Base-by-base conservation (phyloP, 2,888 invertebrate species). In the Amitus sp. region DNA sequence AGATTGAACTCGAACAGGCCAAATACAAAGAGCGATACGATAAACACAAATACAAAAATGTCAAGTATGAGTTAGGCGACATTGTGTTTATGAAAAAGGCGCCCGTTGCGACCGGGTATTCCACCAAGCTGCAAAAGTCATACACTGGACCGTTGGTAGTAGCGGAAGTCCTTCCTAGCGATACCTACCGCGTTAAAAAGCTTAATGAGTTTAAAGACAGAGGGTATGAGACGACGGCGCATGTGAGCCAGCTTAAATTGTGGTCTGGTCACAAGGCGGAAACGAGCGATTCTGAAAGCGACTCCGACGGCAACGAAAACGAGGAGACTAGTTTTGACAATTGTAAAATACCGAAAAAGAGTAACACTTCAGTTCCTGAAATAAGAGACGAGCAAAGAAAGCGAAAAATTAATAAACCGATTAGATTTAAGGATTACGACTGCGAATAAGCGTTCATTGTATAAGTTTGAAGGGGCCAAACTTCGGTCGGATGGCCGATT, bases 1-100 rank as follows among this genome's bases (percentile, higher is more conserved):
- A 47, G n/a, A 47, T 47, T 23, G 5, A 17, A 2, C 12, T 1
- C 7, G 52, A 45, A n/a, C 52, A 43, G 17, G 7, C 15, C 33
- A 28, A 39, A 39, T 27, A 37, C 17, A 52, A 37, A n/a, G 27
- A 5, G 2, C 27, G 39, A 1, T 52, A 19, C 7, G 52, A 52
- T 27, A 4, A 3, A 3, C 34, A 27, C 18, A 30, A 46, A 17
- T 12, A 13, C n/a, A 30, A 33, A n/a, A 18, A 13, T 2, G 46
- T 46, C 1, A 20, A 7, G 19, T 52, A 10, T 17, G 9, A 46
- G 1, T 6, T 37, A 9, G 52, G 52, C 1, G 46, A 52, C n/a
- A 52, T 46, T 23, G 45, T 52, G 1, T 52, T 46, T 23, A 23
- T 52, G 2, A 52, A 46, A 30, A n/a, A n/a, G 7, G 46, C 45